Conservation (phyloP, 2,113 vertebrate genomes). For the Microtus montanus region DNA sequence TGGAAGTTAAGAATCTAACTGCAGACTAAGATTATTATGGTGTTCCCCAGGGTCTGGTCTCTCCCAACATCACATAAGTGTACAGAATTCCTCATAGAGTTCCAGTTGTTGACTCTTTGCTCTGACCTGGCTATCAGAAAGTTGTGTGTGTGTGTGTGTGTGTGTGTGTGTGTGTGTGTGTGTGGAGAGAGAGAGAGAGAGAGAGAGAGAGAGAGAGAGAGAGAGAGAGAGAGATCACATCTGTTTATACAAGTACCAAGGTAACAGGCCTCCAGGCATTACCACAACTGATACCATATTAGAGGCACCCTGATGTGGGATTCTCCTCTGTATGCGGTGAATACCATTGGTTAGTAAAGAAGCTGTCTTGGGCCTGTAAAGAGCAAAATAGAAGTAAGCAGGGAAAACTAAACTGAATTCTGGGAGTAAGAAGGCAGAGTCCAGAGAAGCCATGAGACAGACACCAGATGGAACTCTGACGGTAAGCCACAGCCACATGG, state of each 20-base stretch:
- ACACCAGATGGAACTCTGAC: too few relatives aligned
- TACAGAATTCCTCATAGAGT: neutral
- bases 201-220: too few relatives aligned
- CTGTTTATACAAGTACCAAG: neutral
- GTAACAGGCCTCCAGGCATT: neutral
- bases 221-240: neutral
- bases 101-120: neutral
- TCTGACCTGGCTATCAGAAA: neutral
- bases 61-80: neutral
- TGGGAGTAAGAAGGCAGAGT: too few relatives aligned
- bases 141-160: neutral
- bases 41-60: neutral
- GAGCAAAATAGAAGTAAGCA: too few relatives aligned
- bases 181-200: too few relatives aligned
- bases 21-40: neutral
- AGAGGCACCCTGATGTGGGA: neutral
- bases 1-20: neutral
- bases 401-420: too few relatives aligned
- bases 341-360: too few relatives aligned
- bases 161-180: neutral
- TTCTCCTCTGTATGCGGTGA: too few relatives aligned
- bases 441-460: too few relatives aligned
- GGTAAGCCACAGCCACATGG: too few relatives aligned
- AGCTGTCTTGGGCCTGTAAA: too few relatives aligned
- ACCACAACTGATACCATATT: neutral